These are phyloP conservation scores for Microctonus brassicae DNA, from an alignment of 2,888 invertebrate species.

Conservation along the genomic window DNA sequence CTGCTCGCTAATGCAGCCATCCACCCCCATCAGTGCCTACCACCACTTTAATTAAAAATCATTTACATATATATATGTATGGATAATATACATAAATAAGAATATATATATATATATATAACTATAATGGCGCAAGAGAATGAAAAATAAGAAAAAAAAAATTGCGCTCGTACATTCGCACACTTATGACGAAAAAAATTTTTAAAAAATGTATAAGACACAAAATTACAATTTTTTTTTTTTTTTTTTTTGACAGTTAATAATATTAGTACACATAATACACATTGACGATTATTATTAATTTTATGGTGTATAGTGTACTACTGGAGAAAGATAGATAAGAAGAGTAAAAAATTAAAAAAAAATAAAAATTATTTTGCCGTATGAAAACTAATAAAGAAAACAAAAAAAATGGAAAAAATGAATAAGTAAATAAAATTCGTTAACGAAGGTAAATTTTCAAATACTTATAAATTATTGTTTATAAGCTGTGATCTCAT, in stretches of 20 bases:
- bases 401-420: neutral
- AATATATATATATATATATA: slow-evolving; percentile 30
- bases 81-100: slow-evolving; percentile 34
- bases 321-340: neutral
- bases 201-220: no score
- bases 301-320: neutral
- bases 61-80: slow-evolving; percentile 43
- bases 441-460: slow-evolving; percentile 6
- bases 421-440: neutral
- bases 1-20: slow-evolving; percentile 69
- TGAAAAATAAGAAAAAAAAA: neutral
- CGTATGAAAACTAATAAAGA: neutral
- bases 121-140: slow-evolving; percentile 21
- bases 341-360: no score
- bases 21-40: slow-evolving; percentile 70
- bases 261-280: slow-evolving; percentile 26
- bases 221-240: no score
- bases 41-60: slow-evolving; percentile 55
- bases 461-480: slow-evolving; percentile 32
- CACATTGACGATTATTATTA: slow-evolving; percentile 13
- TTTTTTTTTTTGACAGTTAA: no score
- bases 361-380: neutral
- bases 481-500: slow-evolving; percentile 39
- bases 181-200: slow-evolving; percentile 38
- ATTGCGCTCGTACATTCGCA: slow-evolving; percentile 55